These are phyloP conservation scores for Bradynema listronoti DNA, from an alignment of 1,140 invertebrate species.

Conservation along the genomic window DNA sequence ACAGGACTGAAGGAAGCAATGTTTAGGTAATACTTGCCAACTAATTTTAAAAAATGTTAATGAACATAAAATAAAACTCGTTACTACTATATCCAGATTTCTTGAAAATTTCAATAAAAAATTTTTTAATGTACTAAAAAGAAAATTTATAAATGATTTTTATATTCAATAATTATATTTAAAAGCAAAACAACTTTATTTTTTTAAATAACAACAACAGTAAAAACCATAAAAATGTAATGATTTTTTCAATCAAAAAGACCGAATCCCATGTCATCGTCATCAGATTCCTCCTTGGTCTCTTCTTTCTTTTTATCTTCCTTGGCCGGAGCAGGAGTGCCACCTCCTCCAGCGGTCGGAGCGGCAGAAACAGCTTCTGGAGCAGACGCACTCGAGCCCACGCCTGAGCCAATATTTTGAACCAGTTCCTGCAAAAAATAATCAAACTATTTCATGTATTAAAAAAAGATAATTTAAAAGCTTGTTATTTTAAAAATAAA, in stretches of 20 bases:
- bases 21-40: too few species aligned
- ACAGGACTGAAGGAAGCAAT: too few species aligned
- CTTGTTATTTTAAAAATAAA: too few species aligned
- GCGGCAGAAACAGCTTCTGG: slow-evolving; percentile 66
- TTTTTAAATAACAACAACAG: background rate
- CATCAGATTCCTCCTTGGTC: slow-evolving; percentile 52
- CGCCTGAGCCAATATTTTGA: slow-evolving; percentile 84
- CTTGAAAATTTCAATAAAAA: too few species aligned
- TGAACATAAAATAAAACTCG: too few species aligned
- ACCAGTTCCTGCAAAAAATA: slow-evolving; percentile 68
- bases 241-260: slow-evolving; percentile 46
- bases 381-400: slow-evolving; percentile 73
- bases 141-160: too few species aligned
- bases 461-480: too few species aligned
- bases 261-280: slow-evolving; percentile 54
- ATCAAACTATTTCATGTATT: slow-evolving; percentile 11
- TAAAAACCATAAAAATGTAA: background rate
- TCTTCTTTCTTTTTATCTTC: slow-evolving; percentile 54
- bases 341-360: slow-evolving; percentile 62
- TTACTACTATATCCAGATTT: too few species aligned
- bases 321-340: slow-evolving; percentile 25
- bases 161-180: too few species aligned
- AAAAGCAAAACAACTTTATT: background rate
- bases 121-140: too few species aligned
- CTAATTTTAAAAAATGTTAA: too few species aligned